These are phyloP conservation scores for Novumbra hubbsi DNA, from an alignment of 2,797 vertebrate genomes.

Conservation along the genomic window DNA sequence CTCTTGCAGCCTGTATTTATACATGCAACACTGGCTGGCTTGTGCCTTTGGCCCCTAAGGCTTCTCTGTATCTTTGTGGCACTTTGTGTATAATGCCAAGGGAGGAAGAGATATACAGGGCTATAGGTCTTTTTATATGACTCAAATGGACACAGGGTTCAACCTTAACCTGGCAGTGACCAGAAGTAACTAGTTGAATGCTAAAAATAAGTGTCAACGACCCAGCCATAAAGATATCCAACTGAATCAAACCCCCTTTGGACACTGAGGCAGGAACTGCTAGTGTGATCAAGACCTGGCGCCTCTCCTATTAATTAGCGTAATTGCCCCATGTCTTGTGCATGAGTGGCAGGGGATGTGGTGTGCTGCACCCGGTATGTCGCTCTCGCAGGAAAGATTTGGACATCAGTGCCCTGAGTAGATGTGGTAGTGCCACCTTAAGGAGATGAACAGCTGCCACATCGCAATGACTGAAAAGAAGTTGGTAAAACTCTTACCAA, in stretches of 20 bases:
- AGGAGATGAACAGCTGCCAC: slow-evolving; percentile 37
- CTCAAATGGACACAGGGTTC: slow-evolving; percentile 18
- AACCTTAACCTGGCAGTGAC: slow-evolving; percentile 59
- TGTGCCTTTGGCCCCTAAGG: slow-evolving; percentile 61
- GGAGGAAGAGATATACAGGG: slow-evolving; percentile 57
- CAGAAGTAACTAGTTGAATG: slow-evolving; percentile 55
- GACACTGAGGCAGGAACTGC: slow-evolving; percentile 56
- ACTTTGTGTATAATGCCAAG: slow-evolving; percentile 37
- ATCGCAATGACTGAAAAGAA: background rate
- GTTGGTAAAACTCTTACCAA: background rate
- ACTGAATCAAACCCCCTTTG: slow-evolving; percentile 65
- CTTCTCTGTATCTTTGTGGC: slow-evolving; percentile 55
- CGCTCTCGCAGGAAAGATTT: slow-evolving; percentile 50
- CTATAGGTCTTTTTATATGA: slow-evolving; percentile 49
- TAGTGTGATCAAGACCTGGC: slow-evolving; percentile 48
- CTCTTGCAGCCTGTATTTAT: slow-evolving; percentile 30
- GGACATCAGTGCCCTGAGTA: slow-evolving; percentile 52
- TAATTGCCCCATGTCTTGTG: slow-evolving; percentile 67
- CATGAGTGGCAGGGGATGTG: slow-evolving; percentile 51
- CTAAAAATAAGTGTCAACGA: slow-evolving; percentile 68
- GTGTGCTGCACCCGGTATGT: slow-evolving; percentile 45
- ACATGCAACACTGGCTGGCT: slow-evolving; percentile 55
- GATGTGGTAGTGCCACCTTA: slow-evolving; percentile 36
- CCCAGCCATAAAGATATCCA: slow-evolving; percentile 65
- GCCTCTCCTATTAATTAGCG: slow-evolving; percentile 70